Evolutionary conservation across 2,888 invertebrate species (phyloP).

Genomic region (Drosophila cracens): DNA sequence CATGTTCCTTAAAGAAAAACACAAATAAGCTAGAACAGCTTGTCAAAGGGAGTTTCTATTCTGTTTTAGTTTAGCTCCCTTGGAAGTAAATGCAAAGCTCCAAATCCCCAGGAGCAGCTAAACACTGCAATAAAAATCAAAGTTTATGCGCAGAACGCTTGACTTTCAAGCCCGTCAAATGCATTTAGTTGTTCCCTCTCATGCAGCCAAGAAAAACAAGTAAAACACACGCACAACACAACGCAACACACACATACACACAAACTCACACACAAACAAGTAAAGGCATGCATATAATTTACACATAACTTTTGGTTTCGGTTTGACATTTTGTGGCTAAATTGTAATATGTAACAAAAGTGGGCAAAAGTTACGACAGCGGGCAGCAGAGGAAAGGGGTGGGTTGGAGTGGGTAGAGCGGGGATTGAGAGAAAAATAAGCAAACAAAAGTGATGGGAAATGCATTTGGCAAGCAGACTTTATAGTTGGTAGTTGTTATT

Average conservation of each 20-base stretch:
- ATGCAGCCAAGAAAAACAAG: neutral
- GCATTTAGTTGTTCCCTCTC: conserved; percentile 37
- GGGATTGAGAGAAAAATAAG: neutral
- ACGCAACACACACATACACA: neutral
- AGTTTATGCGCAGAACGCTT: conserved; percentile 59
- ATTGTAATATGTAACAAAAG: conserved; percentile 74
- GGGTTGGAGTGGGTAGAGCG: no score
- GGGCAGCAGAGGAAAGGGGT: neutral
- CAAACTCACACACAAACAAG: neutral
- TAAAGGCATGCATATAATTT: conserved; percentile 49
- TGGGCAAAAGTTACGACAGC: conserved; percentile 66
- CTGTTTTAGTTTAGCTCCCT: neutral
- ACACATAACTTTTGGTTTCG: conserved; percentile 75
- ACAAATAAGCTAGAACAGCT: neutral
- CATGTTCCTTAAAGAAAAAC: neutral
- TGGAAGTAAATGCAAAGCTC: conserved; percentile 6
- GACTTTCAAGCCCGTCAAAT: conserved; percentile 57
- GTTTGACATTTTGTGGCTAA: conserved; percentile 77
- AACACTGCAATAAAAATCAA: conserved; percentile 59
- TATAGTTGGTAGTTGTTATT: conserved; percentile 19
- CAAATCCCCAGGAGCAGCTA: conserved; percentile 9
- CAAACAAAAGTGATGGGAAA: conserved; percentile 37
- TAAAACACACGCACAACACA: neutral
- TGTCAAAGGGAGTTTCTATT: conserved; percentile 1
- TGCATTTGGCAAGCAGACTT: conserved; percentile 47